phyloP scores from a whole-genome alignment of 2,113 vertebrate species.

The Eidolon helvum region DNA sequence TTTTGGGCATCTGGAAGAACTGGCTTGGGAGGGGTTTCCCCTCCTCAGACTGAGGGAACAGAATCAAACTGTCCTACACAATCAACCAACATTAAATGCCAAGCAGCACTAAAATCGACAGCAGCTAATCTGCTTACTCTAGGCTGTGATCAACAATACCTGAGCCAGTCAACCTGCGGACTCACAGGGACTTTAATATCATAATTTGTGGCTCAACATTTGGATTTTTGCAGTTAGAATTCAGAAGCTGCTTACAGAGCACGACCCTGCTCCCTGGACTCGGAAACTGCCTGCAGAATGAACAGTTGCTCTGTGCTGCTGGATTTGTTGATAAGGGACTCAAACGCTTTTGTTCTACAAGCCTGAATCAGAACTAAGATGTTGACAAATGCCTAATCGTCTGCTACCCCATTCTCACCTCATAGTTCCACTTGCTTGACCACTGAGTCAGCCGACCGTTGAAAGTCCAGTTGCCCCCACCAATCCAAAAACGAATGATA shows the following conservation, averaged over 20 bases:
- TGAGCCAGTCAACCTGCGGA: not conserved
- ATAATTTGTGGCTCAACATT: not conserved
- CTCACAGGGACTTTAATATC: not conserved
- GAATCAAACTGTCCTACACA: not conserved
- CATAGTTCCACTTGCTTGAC: not conserved
- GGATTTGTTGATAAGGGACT: not conserved
- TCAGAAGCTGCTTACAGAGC: not conserved
- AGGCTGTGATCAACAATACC: not conserved
- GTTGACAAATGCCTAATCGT: not conserved
- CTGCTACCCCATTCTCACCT: no score
- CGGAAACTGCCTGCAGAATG: not conserved
- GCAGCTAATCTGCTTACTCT: not conserved
- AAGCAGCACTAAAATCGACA: not conserved
- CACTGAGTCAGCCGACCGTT: not conserved
- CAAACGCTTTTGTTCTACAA: not conserved
- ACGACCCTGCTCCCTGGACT: not conserved
- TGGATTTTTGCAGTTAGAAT: not conserved
- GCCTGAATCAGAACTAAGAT: not conserved
- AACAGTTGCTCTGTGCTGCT: not conserved
- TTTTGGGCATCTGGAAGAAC: not conserved
- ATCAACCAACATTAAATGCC: slow-evolving; percentile 3
- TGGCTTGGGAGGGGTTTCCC: not conserved
- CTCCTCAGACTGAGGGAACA: not conserved
- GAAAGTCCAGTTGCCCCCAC: not conserved
- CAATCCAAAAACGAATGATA: not conserved